Evolutionary conservation across 2,113 vertebrate species (phyloP), one percentile per base, ranked within the genome.

Genomic region (Clupea harengus): DNA sequence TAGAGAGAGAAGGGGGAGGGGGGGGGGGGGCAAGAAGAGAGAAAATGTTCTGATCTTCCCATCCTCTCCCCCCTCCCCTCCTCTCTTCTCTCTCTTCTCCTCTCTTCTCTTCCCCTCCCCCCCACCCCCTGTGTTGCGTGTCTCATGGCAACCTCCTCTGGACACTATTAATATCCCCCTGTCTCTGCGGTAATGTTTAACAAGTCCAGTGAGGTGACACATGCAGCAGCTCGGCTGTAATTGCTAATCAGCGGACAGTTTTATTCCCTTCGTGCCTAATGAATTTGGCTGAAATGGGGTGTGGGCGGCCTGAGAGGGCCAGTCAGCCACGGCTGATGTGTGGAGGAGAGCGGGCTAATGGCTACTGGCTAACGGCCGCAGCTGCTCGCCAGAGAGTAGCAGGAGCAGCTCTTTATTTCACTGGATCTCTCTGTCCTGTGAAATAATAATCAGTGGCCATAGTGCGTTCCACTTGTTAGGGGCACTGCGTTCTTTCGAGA

Each of bases 161-260:
- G 93, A 94, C 92, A 93, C 94, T 93, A 95, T 95, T 95, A 95
- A 93, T 93, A 92, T 90, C 89, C 88, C 52, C 60, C 60, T n/a
- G 22, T n/a, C 39, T 90, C 84, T 84, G 87, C 87, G 94, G 93
- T 95, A 94, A 94, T 94, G 94, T 92, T 90, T 94, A 87, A 88
- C 92, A 92, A 94, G 93, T 93, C 93, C 93, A 91, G 91, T 87
- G 91, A 91, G 93, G 93, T 94, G 95, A 95, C 95, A 94, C 91
- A 91, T 90, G 91, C 92, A 86, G 90, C 91, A 91, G 91, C 90
- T n/a, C 88, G 75, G 50, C 91, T 90, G 89, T 94, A 94, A 95
- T 95, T 94, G 93, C 94, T 95, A 95, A 95, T 95, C 94, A 95
- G 92, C 13, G 88, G 94, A 92, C 92, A 90, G 93, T 95, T 94